Evolutionary conservation across 1,140 invertebrate genomes (phyloP), one percentile per base, ranked within the genome.

Genomic region (Drosophila gunungcola): DNA sequence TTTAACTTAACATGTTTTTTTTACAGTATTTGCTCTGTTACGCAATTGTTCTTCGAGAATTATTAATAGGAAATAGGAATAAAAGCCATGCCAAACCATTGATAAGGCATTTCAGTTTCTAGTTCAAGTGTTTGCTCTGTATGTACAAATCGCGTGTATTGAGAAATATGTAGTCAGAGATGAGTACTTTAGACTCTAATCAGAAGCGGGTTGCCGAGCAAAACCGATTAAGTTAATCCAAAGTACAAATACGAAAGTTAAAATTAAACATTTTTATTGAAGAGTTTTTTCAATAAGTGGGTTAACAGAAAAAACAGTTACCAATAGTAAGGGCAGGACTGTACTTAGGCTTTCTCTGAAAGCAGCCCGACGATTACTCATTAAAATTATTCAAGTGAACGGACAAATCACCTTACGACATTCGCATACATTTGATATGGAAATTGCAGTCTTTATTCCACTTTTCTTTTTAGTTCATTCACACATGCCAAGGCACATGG

Each of bases 351-450:
- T 25, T 34, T n/a, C 16, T 10, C 42, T 11, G 2, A 29, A 38
- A 57, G 38, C 11, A 54, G 10, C 10, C 9, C 29, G 27, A 16
- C 21, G 29, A 32, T 55, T 64, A 13, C 41, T 39, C 61, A 76
- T 58, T 76, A 67, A 67, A 57, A 21, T 42, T 36, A 58, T 25
- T 49, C 32, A n/a, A 34, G 42, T 38, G 7, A 39, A 6, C 41
- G 32, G 65, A 52, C 34, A 41, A 62, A 61, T 65, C 72, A 75
- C 73, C 73, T 57, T 53, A 67, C 42, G 73, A 67, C 72, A 67
- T 42, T 43, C 57, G 84, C 69, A 88, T 88, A 84, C 29, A 88
- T 89, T 88, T 55, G 2, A 51, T 78, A 88, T 88, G 79, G 57
- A 78, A 88, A 89, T 88, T 57, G 3, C 41, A 63, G 42, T 32